Evolutionary conservation across 1,140 invertebrate species (phyloP), one percentile per base, ranked within the genome.

Genomic region (Drosophila kepulauana): DNA sequence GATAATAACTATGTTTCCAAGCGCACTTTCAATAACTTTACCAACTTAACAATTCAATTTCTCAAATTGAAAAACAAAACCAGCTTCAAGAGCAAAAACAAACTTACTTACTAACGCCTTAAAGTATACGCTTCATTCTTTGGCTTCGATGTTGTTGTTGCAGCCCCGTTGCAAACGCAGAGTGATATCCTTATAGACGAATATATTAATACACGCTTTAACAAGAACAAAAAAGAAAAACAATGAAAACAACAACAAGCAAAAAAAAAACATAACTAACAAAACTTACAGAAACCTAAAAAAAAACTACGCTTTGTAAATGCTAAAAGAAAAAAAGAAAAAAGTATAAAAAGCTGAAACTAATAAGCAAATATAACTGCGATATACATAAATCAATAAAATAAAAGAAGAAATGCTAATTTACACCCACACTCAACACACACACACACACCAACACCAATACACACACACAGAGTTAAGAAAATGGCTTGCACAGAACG

Each of bases 201-300:
- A 91, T 91, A 91, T 86, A 89, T 91, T 91, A 91, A 91, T 87
- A 89, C 84, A 91, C 88, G 81, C 82, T 91, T 87, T 76, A 76
- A 56, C 13, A 45, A 68, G 58, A 52, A 61, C 20, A 56, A 28
- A 41, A 61, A 66, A 28, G 38, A 52, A 62, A 62, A 48, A 30
- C 30, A 25, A 69, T 65, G 49, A 76, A 75, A 71, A 54, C 11
- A 38, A 38, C 66, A 68, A 76, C 62, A 74, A 82, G 30, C 38
- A 52, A 48, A 66, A 48, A 7, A 28, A 63, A 61, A 72, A 30
- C 28, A 51, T 45, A 66, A 51, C n/a, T 58, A 46, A 54, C n/a
- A 66, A 54, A 41, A 30, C 48, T 56, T 62, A 54, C 43, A 54
- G 33, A 15, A 68, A 52, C 62, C 58, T 45, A 48, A 57, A 75